Base-by-base conservation (phyloP, 2,888 invertebrate genomes). In the Carterocephalus palaemon region DNA sequence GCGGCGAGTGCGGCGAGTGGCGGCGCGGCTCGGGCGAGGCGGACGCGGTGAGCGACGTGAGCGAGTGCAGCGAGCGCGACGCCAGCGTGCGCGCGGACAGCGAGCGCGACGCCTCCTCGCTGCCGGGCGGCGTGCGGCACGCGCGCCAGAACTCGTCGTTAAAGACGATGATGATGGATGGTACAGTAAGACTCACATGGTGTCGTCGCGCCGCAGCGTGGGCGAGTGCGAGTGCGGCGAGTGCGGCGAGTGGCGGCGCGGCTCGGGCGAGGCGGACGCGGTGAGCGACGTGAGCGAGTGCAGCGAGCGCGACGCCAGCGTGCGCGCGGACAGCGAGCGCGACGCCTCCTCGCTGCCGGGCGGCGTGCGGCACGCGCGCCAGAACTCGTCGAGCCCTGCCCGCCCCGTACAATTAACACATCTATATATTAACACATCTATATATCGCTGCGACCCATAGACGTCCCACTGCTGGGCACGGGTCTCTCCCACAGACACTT, bases 311-410 rank as follows among this genome's bases (percentile, higher is more conserved):
- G 84, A 79, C 53, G 83, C 82, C 62, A 82, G 83, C 34, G 75
- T 62, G 28, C 57, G 57, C 39, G 54, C 53, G 19, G 59, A 54
- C 26, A 33, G 33, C 4, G 81, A 80, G 49, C 80, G 69, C 46
- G 83, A 85, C 56, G 77, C 76, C 58, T 83, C 83, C 62, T 84
- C 84, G 62, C 83, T 82, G 69, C 85, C 85, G 10, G 85, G 84
- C 59, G 85, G 85, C 50, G 85, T 84, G 62, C 85, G 84, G 59
- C 85, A 83, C 29, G 80, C 72, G 54, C 86, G 86, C 86, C 86
- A 86, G 66, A 85, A 86, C 67, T 84, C 84, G 43, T 84, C 85
- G 52, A 86, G 57, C 2, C 85, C 84, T 84, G 38, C 1, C 9
- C n/a, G 17, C 24, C 15, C 13, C n/a, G n/a, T 8, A 19, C 7